phyloP scores from a whole-genome alignment of 2,113 vertebrate species.

The Balaeniceps rex region DNA sequence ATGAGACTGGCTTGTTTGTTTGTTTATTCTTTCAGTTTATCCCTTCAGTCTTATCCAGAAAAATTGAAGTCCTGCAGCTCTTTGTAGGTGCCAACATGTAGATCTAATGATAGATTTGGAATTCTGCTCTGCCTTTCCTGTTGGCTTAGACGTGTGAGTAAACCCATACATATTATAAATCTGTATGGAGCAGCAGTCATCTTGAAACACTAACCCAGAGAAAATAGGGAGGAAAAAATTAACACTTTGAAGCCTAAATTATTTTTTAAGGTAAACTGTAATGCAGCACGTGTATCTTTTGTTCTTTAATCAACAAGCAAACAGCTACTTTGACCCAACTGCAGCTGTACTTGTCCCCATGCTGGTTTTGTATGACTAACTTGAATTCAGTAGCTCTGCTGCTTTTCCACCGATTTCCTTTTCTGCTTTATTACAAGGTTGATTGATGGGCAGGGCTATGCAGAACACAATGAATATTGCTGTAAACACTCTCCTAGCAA shows the following conservation, averaged over 20 bases:
- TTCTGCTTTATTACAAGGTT: constrained; percentile 30
- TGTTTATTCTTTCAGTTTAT: not conserved
- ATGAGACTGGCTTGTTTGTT: not conserved
- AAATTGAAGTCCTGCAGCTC: not conserved
- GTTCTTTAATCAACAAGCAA: not conserved
- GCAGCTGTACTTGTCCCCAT: not conserved
- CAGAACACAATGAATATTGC: constrained; percentile 26
- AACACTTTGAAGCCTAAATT: not conserved
- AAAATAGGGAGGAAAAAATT: not conserved
- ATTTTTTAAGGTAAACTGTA: not conserved
- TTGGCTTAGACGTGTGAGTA: not conserved
- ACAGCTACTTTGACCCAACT: constrained; percentile 5
- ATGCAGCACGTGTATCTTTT: not conserved
- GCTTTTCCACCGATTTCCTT: not conserved
- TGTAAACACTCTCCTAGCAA: constrained; percentile 38
- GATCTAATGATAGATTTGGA: constrained; percentile 35
- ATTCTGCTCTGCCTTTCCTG: constrained; percentile 4
- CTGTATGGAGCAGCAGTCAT: not conserved
- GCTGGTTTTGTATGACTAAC: constrained; percentile 9
- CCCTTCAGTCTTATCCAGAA: not conserved
- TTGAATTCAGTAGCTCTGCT: constrained; percentile 30
- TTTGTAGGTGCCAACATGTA: not conserved
- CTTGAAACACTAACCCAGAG: not conserved
- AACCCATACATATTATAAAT: not conserved
- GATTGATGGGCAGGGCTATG: constrained; percentile 49